phyloP scores from a whole-genome alignment of 2,113 vertebrate genomes.

The Coturnix japonica region DNA sequence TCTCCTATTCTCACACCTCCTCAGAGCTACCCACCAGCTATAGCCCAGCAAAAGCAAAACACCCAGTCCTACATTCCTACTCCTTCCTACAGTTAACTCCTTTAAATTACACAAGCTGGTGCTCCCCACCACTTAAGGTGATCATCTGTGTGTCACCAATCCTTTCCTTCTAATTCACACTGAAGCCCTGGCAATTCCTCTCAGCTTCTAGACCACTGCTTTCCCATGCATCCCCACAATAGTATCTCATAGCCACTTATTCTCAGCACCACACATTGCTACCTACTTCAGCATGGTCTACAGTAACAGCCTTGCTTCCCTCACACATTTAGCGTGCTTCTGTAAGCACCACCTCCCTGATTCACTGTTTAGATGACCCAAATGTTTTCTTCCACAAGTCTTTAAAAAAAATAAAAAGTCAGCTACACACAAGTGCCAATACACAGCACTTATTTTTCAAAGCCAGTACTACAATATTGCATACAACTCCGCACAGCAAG shows the following conservation, averaged over 20 bases:
- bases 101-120: background rate
- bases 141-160: background rate
- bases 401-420: background rate
- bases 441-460: background rate
- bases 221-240: background rate
- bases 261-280: background rate
- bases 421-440: background rate
- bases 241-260: background rate
- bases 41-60: background rate
- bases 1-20: background rate
- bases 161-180: background rate
- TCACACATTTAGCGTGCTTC: background rate
- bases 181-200: background rate
- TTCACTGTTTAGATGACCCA: background rate
- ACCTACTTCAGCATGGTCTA: background rate
- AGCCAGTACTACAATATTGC: background rate
- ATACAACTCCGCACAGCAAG: rapidly evolving
- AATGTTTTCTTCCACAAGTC: background rate
- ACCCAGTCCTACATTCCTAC: background rate
- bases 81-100: background rate
- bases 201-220: background rate
- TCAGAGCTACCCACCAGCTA: background rate
- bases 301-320: background rate
- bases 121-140: background rate
- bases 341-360: background rate